Evolutionary conservation across 2,888 invertebrate species (phyloP).

Genomic region (Subacronicta megacephala): DNA sequence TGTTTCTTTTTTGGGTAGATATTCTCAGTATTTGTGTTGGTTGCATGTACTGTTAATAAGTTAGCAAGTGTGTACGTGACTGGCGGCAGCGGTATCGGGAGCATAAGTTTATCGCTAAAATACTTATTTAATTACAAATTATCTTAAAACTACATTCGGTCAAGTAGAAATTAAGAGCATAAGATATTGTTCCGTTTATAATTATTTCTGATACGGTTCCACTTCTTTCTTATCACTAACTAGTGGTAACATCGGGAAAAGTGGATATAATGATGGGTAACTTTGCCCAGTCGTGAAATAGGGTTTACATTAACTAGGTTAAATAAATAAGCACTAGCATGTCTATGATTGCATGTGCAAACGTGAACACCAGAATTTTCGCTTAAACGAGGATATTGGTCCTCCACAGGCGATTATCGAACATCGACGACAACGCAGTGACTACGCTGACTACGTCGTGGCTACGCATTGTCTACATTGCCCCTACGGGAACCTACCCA

Average conservation of each 20-base stretch:
- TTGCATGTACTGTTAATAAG: constrained; percentile 17
- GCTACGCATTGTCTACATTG: neutral
- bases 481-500: neutral
- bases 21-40: constrained; percentile 17
- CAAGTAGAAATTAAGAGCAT: constrained; percentile 29
- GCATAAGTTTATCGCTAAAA: constrained; percentile 52
- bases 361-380: too few species aligned
- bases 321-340: too few species aligned
- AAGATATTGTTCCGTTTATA: constrained; percentile 20
- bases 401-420: too few species aligned
- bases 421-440: too few species aligned
- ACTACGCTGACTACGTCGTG: too few species aligned
- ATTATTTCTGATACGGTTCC: neutral
- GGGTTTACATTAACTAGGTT: too few species aligned
- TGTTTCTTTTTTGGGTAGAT: constrained; percentile 18
- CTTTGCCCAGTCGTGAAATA: too few species aligned
- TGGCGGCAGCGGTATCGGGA: constrained; percentile 35
- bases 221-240: too few species aligned
- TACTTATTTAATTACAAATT: constrained; percentile 60
- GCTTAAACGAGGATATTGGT: too few species aligned
- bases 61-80: constrained; percentile 53
- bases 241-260: too few species aligned
- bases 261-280: too few species aligned
- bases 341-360: too few species aligned
- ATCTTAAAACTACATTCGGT: constrained; percentile 36